Percentiles rank a stretch among this genome's conserved stretches.
These are phyloP conservation scores for Meteorus sp. DNA, from an alignment of 1,140 invertebrate genomes.

Conservation along the genomic window DNA sequence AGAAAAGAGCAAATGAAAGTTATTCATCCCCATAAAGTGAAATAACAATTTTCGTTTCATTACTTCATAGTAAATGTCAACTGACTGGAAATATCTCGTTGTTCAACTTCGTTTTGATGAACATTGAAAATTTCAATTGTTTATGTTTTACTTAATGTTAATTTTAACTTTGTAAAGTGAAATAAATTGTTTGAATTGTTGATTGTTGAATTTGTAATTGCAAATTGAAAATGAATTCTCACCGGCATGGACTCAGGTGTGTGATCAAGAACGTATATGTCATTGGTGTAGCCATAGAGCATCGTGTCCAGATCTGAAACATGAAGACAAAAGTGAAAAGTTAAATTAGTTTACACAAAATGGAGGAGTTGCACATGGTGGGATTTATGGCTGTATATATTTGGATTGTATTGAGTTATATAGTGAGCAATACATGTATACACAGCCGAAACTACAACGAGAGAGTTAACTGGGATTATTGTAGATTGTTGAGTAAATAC, in stretches of 20 bases:
- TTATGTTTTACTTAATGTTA: no score
- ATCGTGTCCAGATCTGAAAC: conserved; percentile 56
- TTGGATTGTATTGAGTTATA: no score
- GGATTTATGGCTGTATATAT: background rate
- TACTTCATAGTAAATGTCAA: no score
- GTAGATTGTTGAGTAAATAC: conserved; percentile 20
- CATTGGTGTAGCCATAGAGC: conserved; percentile 56
- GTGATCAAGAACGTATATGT: conserved; percentile 55
- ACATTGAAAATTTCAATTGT: no score
- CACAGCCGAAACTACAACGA: no score
- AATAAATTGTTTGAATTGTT: conserved; percentile 6
- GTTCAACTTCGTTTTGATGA: no score
- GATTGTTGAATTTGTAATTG: conserved; percentile 14
- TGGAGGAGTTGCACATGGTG: background rate
- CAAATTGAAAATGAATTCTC: conserved; percentile 37
- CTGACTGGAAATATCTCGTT: no score
- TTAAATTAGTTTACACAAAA: conserved; percentile 32
- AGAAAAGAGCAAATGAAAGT: no score
- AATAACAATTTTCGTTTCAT: no score
- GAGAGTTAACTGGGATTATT: conserved; percentile 16
- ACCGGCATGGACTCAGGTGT: conserved; percentile 53
- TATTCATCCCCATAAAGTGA: no score
- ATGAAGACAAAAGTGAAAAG: conserved; percentile 31
- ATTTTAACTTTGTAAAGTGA: no score
- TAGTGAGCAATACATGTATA: no score